A percentile compares a stretch with the other conserved stretches of the same genome.
phyloP scores from a whole-genome alignment of 2,888 invertebrate species.

The Agonopterix heracliana region DNA sequence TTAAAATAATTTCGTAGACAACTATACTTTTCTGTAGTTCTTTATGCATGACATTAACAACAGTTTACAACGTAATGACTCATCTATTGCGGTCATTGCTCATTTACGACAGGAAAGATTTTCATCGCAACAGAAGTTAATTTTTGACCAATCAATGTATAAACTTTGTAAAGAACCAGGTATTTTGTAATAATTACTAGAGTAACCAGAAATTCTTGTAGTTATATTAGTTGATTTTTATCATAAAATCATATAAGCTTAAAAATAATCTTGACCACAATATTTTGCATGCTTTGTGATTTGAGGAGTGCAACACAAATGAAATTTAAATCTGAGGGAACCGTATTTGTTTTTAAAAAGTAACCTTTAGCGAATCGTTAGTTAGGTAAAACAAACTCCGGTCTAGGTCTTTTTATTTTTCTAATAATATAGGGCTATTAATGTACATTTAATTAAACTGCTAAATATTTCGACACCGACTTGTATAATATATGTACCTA shows the following conservation, averaged over 20 bases:
- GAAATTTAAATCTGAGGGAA: slow-evolving; percentile 21
- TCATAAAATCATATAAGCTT: slow-evolving; percentile 40
- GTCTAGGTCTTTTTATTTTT: slow-evolving; percentile 53
- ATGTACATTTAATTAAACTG: slow-evolving; percentile 21
- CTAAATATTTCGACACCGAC: slow-evolving; percentile 23
- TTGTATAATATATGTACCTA: slow-evolving; percentile 22
- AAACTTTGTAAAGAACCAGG: slow-evolving; percentile 48
- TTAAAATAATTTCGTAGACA: slow-evolving; percentile 46
- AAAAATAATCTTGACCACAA: slow-evolving; percentile 29
- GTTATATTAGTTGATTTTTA: slow-evolving; percentile 43
- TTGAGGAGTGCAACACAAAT: slow-evolving; percentile 20
- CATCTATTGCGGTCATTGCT: slow-evolving; percentile 2
- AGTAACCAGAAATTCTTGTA: slow-evolving; percentile 43
- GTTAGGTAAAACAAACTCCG: slow-evolving; percentile 45
- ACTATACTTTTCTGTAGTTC: slow-evolving; percentile 44
- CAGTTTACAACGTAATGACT: slow-evolving; percentile 1
- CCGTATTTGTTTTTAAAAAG: slow-evolving; percentile 23
- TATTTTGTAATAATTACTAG: slow-evolving; percentile 42
- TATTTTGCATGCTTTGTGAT: slow-evolving; percentile 22
- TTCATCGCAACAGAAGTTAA: slow-evolving; percentile 23
- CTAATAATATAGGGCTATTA: slow-evolving; percentile 36
- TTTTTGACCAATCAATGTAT: slow-evolving; percentile 49
- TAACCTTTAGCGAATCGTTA: slow-evolving; percentile 39
- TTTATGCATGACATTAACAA: slow-evolving; percentile 8
- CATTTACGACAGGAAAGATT: slow-evolving; percentile 1